Conservation (phyloP, 2,888 invertebrate genomes). For the Hypselothyrea guttata region DNA sequence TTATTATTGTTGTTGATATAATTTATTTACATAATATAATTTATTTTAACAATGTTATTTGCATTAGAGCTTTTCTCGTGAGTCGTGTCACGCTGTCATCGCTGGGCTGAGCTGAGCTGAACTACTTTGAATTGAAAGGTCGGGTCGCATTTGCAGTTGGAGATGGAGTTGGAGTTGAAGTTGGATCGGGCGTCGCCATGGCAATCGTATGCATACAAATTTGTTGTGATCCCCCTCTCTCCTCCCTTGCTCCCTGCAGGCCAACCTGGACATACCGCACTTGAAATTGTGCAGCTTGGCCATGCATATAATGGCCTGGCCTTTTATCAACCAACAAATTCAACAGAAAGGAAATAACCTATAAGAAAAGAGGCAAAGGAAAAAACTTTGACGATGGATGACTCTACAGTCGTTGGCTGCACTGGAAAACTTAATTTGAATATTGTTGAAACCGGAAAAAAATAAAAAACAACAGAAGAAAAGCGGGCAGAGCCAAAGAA, state of each 20-base stretch:
- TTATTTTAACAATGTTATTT: too few relatives aligned
- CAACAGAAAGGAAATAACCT: constrained; percentile 4
- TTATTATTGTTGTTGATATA: too few relatives aligned
- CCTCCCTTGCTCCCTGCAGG: background rate
- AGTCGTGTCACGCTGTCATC: constrained; percentile 5
- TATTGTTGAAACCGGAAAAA: constrained; percentile 68
- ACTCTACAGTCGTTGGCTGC: constrained; percentile 58
- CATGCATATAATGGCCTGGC: constrained; percentile 78
- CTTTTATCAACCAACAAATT: constrained; percentile 78
- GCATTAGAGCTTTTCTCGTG: background rate
- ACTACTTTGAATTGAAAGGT: constrained; percentile 80
- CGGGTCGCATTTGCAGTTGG: constrained; percentile 48
- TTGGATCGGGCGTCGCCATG: constrained; percentile 58
- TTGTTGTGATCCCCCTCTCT: constrained; percentile 42
- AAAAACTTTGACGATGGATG: constrained; percentile 75
- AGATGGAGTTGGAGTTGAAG: constrained; percentile 39
- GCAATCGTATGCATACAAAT: constrained; percentile 78
- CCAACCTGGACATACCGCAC: constrained; percentile 62
- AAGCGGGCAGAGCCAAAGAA: constrained; percentile 19
- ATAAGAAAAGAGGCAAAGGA: constrained; percentile 37
- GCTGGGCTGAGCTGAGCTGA: constrained; percentile 24
- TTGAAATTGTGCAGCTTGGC: constrained; percentile 75
- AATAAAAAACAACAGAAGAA: constrained; percentile 28
- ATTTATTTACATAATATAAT: too few relatives aligned
- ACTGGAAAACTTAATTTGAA: constrained; percentile 80